phyloP scores from a whole-genome alignment of 2,888 invertebrate species.

The Tryphoninae sp. region DNA sequence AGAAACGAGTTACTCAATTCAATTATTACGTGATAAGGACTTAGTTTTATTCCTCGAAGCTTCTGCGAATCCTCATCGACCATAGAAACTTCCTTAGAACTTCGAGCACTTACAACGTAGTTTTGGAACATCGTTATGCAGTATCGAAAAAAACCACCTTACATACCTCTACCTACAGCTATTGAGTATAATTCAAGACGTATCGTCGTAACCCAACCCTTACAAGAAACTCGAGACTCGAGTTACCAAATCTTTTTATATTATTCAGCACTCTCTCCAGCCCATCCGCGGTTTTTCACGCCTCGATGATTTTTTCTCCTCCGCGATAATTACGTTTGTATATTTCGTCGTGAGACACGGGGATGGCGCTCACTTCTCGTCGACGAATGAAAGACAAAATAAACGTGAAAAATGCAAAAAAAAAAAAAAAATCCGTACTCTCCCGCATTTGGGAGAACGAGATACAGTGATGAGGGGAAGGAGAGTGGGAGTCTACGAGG shows the following conservation, averaged over 20 bases:
- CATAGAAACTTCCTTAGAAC: neutral
- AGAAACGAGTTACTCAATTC: no score
- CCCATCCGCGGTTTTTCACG: constrained; percentile 13
- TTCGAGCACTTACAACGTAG: neutral
- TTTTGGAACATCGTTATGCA: neutral
- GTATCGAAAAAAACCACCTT: neutral
- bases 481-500: neutral
- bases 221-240: neutral
- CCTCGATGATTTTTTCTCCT: constrained; percentile 29
- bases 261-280: neutral
- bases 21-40: no score
- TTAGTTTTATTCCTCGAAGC: neutral
- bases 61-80: neutral
- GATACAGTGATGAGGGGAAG: constrained; percentile 6
- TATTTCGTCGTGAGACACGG: constrained; percentile 12
- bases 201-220: neutral
- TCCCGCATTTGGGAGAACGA: constrained; percentile 37
- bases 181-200: constrained; percentile 4
- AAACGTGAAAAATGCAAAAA: constrained; percentile 23
- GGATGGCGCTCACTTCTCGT: constrained; percentile 24
- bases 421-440: constrained; percentile 43
- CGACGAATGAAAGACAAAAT: constrained; percentile 21
- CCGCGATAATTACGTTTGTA: constrained; percentile 49
- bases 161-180: neutral
- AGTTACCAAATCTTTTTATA: constrained; percentile 23